Evolutionary conservation across 2,888 invertebrate species (phyloP).

Genomic region (Eilema caniola): DNA sequence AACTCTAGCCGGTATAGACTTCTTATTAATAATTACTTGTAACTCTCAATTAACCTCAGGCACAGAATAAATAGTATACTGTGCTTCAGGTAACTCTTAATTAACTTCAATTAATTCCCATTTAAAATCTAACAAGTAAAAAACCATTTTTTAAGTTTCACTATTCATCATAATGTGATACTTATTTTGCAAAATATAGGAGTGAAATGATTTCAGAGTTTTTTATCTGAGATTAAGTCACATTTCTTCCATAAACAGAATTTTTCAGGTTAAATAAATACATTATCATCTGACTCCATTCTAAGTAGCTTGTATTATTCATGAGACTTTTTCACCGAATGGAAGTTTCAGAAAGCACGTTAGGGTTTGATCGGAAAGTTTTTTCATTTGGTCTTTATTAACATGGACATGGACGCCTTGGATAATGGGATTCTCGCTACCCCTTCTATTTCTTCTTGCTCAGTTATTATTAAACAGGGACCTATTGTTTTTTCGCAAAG

Average conservation of each 20-base stretch:
- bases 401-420: not conserved
- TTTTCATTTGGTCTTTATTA: not conserved
- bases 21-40: no score
- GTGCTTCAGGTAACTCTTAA: no score
- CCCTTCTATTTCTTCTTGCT: not conserved
- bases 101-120: no score
- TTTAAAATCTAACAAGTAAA: no score
- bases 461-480: not conserved
- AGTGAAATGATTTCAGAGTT: not conserved
- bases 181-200: not conserved
- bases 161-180: not conserved
- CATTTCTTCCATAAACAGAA: not conserved
- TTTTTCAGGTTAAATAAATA: not conserved
- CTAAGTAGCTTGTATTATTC: conserved; percentile 9
- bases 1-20: no score
- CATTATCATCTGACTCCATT: not conserved
- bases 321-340: not conserved
- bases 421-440: no score
- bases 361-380: not conserved
- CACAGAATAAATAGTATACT: no score
- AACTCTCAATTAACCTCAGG: no score
- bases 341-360: not conserved
- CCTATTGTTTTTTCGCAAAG: no score
- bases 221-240: not conserved
- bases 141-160: no score